These are phyloP conservation scores for Avahi laniger DNA, from an alignment of 2,797 vertebrate species.

Conservation along the genomic window DNA sequence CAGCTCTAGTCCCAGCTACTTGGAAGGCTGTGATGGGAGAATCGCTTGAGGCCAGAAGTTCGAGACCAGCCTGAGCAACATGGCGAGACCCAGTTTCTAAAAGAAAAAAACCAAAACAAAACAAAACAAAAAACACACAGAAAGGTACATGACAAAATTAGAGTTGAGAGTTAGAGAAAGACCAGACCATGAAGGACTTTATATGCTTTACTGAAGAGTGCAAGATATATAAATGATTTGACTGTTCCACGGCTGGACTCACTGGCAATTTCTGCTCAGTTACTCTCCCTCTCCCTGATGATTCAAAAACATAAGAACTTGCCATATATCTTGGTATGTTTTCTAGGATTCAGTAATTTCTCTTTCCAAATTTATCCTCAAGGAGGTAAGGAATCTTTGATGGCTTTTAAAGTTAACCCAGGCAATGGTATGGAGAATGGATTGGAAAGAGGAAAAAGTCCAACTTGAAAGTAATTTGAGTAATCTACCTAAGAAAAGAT, in stretches of 20 bases:
- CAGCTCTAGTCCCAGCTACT: neutral
- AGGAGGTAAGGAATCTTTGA: neutral
- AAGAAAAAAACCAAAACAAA: neutral
- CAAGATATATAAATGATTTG: too few relatives aligned
- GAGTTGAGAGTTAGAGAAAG: neutral
- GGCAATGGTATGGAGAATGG: neutral
- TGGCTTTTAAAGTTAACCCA: neutral
- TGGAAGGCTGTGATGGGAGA: neutral
- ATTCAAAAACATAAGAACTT: too few relatives aligned
- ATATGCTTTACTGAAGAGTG: neutral
- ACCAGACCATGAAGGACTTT: neutral
- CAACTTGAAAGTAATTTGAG: neutral
- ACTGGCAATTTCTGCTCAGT: too few relatives aligned
- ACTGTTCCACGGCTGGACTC: too few relatives aligned
- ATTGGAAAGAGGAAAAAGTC: neutral
- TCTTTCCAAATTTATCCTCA: too few relatives aligned
- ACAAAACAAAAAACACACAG: too few relatives aligned
- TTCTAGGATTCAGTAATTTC: too few relatives aligned
- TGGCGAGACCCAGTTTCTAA: neutral
- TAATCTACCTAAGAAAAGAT: neutral
- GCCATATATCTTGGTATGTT: too few relatives aligned
- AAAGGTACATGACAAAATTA: neutral
- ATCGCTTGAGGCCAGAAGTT: neutral
- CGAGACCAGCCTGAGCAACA: neutral
- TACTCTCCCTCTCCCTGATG: too few relatives aligned